These are phyloP conservation scores for Acridotheres tristis DNA, from an alignment of 2,797 vertebrate genomes.

Conservation along the genomic window DNA sequence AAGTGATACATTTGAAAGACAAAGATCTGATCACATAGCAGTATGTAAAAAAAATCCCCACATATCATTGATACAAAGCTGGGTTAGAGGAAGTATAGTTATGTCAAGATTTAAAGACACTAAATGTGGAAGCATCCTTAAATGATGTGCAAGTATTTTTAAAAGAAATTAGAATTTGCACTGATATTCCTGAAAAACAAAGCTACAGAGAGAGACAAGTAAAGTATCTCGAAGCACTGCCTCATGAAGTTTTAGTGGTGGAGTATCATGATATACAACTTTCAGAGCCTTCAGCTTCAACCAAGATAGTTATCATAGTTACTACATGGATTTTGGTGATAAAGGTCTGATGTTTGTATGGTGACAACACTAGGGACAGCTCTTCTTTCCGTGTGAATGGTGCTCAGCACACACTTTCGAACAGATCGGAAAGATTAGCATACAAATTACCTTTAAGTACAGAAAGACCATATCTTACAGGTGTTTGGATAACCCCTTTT, in stretches of 20 bases:
- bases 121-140: background rate
- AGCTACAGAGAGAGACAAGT: background rate
- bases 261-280: background rate
- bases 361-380: background rate
- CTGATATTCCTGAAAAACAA: background rate
- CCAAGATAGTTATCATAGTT: background rate
- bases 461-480: background rate
- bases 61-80: background rate
- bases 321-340: background rate
- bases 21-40: background rate
- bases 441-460: background rate
- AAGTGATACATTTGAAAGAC: background rate
- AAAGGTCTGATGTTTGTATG: background rate
- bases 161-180: accelerated
- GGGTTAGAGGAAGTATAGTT: background rate
- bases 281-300: background rate
- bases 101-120: background rate
- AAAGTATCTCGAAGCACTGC: background rate
- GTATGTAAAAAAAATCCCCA: accelerated
- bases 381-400: background rate
- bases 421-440: background rate
- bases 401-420: background rate
- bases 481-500: background rate
- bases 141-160: background rate
- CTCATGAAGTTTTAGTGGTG: background rate